phyloP scores from a whole-genome alignment of 2,797 vertebrate species.

The Gadopsis marmoratus region DNA sequence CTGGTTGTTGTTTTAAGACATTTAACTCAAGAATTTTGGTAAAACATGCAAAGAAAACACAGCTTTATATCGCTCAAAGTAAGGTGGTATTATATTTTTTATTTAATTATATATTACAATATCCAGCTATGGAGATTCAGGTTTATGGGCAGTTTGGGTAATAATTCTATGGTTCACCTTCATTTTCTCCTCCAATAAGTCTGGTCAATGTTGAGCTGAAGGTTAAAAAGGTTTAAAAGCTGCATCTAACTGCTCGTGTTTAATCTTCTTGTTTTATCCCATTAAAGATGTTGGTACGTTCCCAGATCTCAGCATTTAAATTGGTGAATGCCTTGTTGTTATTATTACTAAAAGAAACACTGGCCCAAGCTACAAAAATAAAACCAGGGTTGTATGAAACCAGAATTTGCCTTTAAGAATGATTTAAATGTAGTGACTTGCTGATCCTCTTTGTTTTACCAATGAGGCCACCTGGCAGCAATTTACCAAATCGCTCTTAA shows the following conservation, averaged over 20 bases:
- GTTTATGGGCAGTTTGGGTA: no score
- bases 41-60: not conserved
- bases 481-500: constrained; percentile 58
- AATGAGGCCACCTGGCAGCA: constrained; percentile 35
- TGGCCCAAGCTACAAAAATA: not conserved
- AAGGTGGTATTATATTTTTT: not conserved
- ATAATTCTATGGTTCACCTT: not conserved
- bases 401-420: constrained; percentile 2
- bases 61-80: not conserved
- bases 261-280: not conserved
- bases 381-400: not conserved
- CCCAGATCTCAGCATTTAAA: not conserved
- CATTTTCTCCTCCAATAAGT: constrained; percentile 2
- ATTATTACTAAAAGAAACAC: not conserved
- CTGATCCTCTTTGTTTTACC: constrained; percentile 45
- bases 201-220: not conserved
- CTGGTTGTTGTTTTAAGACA: not conserved
- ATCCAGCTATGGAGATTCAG: not conserved
- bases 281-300: not conserved
- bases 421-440: constrained; percentile 36
- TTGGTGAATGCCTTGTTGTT: not conserved
- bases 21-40: not conserved
- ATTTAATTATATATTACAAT: no score
- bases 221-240: not conserved
- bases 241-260: not conserved